These are phyloP conservation scores for Taurulus bubalis DNA, from an alignment of 2,113 vertebrate genomes.

Conservation along the genomic window DNA sequence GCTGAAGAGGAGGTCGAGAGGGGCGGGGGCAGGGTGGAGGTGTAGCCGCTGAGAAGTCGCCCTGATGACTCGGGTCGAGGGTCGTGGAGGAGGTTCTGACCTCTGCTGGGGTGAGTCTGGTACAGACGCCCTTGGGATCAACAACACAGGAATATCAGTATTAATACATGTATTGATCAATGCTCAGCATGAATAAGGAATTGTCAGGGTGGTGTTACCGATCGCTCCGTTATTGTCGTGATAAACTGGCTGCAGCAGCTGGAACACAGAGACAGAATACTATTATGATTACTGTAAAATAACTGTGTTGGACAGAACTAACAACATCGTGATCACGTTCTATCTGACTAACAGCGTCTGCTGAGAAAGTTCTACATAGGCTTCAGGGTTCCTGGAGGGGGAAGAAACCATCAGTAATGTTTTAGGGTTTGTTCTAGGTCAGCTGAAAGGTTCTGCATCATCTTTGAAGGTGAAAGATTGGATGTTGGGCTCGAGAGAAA, in stretches of 20 bases:
- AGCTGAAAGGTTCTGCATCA: not conserved
- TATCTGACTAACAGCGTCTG: not conserved
- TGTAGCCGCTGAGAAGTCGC: conserved; percentile 41
- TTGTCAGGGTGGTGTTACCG: conserved; percentile 77
- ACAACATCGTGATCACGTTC: not conserved
- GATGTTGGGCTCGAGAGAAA: not conserved
- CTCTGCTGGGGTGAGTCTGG: conserved; percentile 73
- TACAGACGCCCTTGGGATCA: conserved; percentile 75
- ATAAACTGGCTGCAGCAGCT: conserved; percentile 88
- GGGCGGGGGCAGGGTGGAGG: conserved; percentile 66
- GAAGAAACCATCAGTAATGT: not conserved
- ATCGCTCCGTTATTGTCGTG: conserved; percentile 81
- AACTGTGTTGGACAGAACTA: not conserved
- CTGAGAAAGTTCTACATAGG: not conserved
- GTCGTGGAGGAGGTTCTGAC: conserved; percentile 37
- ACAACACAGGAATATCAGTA: not conserved
- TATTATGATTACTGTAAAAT: not conserved
- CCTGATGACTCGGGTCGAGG: conserved; percentile 66
- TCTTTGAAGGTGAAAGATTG: not conserved
- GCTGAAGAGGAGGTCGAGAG: conserved; percentile 61
- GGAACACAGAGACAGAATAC: conserved; percentile 28
- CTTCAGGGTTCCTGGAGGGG: not conserved
- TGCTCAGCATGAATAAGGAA: not conserved
- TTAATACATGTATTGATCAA: not conserved
- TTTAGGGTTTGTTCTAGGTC: not conserved